phyloP scores from a whole-genome alignment of 2,888 invertebrate genomes.

The Lumbricus terrestris region DNA sequence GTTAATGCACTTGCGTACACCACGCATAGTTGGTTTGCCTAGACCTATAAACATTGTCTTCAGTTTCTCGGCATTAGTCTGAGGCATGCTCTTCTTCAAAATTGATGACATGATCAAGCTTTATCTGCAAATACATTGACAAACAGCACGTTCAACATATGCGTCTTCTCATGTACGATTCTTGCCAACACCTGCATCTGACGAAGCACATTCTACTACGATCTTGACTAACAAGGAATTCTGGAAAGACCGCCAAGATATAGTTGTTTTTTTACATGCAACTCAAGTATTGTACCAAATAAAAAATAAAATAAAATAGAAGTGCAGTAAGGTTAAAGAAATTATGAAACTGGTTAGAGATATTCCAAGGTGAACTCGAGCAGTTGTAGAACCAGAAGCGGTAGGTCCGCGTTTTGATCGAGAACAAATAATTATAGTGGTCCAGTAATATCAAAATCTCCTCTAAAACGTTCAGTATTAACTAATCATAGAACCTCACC shows the following conservation, averaged over 20 bases:
- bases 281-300: not conserved
- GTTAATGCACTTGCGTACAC: conserved; percentile 73
- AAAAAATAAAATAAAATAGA: not conserved
- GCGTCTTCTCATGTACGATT: not conserved
- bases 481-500: not conserved
- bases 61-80: conserved; percentile 44
- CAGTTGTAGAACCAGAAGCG: not conserved
- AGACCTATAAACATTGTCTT: conserved; percentile 63
- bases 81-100: conserved; percentile 14
- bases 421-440: not conserved
- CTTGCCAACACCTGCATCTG: not conserved
- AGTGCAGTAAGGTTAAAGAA: no score
- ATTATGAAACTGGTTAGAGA: no score
- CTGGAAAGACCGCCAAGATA: not conserved
- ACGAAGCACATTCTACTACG: not conserved
- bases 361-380: no score
- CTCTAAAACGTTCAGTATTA: not conserved
- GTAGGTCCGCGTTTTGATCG: not conserved
- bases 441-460: not conserved
- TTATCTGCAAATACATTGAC: not conserved
- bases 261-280: not conserved
- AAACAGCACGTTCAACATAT: not conserved
- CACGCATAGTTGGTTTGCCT: conserved; percentile 70
- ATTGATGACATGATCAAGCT: not conserved
- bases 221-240: not conserved